Evolutionary conservation across 2,797 vertebrate genomes (phyloP).

Genomic region (Sebastes diaconus): DNA sequence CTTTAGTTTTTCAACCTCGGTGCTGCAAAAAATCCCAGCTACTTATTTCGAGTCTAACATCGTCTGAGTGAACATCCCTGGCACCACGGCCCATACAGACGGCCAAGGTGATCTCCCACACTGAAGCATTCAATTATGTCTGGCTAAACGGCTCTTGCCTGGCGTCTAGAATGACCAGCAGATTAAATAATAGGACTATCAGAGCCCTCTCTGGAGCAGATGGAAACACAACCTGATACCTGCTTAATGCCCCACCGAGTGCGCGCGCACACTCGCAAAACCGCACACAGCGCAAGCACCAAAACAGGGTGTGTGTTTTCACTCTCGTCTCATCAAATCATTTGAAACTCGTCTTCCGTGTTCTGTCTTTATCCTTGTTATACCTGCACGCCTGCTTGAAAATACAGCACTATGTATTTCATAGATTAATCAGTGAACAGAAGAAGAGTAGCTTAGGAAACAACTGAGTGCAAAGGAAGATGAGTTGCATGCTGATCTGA

Average conservation of each 20-base stretch:
- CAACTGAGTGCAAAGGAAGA: conserved; percentile 25
- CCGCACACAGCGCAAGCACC: conserved; percentile 25
- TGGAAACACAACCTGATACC: conserved; percentile 84
- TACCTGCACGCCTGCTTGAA: background rate
- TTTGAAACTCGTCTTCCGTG: conserved; percentile 26
- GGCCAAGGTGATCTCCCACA: conserved; percentile 76
- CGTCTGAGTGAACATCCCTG: conserved; percentile 46
- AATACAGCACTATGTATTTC: background rate
- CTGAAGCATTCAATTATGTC: conserved; percentile 83
- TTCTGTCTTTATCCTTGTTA: conserved; percentile 14
- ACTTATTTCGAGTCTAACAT: conserved; percentile 17
- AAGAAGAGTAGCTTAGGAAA: conserved; percentile 6
- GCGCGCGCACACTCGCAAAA: conserved; percentile 6
- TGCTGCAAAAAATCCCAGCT: conserved; percentile 11
- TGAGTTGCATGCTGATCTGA: conserved; percentile 58
- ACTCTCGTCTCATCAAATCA: conserved; percentile 8
- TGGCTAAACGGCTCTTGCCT: conserved; percentile 79
- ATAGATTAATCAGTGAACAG: background rate
- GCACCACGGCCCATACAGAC: conserved; percentile 56
- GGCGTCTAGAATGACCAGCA: conserved; percentile 79
- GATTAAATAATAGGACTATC: conserved; percentile 85
- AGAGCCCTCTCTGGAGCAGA: conserved; percentile 80
- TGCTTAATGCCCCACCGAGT: conserved; percentile 73
- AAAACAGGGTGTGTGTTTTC: conserved; percentile 43
- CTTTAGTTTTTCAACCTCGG: background rate